Evolutionary conservation across 2,113 vertebrate species (phyloP).

Genomic region (Bettongia penicillata): DNA sequence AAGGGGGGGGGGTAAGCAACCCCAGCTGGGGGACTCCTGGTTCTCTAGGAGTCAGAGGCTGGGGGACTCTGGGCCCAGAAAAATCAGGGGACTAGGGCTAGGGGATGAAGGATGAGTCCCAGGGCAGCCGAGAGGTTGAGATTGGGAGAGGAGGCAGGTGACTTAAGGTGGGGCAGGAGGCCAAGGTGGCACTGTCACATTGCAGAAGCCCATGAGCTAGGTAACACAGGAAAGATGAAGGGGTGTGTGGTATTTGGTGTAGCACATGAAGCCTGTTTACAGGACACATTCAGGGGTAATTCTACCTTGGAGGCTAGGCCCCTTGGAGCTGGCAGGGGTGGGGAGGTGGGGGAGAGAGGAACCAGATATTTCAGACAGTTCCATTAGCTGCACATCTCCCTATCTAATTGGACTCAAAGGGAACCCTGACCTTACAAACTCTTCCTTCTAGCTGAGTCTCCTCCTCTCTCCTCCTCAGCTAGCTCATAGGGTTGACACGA

Average conservation of each 20-base stretch:
- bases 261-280: background rate
- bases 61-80: background rate
- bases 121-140: background rate
- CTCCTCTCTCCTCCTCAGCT: background rate
- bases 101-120: background rate
- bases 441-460: background rate
- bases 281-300: background rate
- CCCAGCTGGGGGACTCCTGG: background rate
- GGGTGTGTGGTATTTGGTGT: background rate
- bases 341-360: no score
- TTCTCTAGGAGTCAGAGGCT: accelerated
- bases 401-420: background rate
- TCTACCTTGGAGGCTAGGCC: background rate
- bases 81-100: background rate
- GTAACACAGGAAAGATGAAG: background rate
- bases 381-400: background rate
- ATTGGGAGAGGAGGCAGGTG: background rate
- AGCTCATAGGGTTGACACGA: background rate
- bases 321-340: background rate
- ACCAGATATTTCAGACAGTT: background rate
- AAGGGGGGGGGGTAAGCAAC: background rate
- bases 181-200: background rate
- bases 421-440: background rate
- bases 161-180: background rate
- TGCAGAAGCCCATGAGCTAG: background rate